A percentile compares a stretch with the other conserved stretches of the same genome.
These are phyloP conservation scores for Adrianichthys oophorus DNA, from an alignment of 2,797 vertebrate genomes.

Conservation along the genomic window DNA sequence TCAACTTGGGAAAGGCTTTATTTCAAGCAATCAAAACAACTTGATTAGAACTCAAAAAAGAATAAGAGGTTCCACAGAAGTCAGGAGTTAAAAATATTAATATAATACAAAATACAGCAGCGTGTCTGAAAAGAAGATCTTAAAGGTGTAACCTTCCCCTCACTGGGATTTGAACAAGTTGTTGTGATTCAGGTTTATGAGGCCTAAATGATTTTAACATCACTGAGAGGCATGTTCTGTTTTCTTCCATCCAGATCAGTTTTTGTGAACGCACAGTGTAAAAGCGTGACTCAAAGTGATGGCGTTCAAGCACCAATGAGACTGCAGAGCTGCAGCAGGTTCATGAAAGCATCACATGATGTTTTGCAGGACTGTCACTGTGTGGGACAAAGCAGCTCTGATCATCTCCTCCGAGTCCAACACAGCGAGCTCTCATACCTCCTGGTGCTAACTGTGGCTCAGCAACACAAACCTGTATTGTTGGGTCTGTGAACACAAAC, in stretches of 20 bases:
- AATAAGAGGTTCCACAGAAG: too few species aligned
- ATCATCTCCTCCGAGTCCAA: constrained; percentile 29
- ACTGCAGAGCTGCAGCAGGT: constrained; percentile 22
- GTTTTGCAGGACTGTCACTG: constrained; percentile 21
- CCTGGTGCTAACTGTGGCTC: constrained; percentile 29
- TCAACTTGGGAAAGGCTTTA: too few species aligned
- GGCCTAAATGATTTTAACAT: constrained; percentile 22
- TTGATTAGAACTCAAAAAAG: too few species aligned
- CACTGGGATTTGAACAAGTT: constrained; percentile 25
- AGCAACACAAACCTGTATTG: constrained; percentile 13
- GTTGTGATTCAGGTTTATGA: not conserved
- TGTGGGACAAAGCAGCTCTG: constrained; percentile 50
- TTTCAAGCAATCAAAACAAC: too few species aligned
- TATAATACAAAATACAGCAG: too few species aligned
- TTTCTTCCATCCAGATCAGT: not conserved
- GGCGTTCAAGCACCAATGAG: constrained; percentile 13
- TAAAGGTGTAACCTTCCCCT: not conserved
- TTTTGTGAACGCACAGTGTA: not conserved
- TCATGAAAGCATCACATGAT: constrained; percentile 45
- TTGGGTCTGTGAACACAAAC: not conserved
- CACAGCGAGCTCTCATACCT: constrained; percentile 3
- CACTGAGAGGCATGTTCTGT: not conserved
- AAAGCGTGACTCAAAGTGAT: constrained; percentile 3
- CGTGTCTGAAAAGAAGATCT: too few species aligned
- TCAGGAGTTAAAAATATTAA: too few species aligned